phyloP scores from a whole-genome alignment of 2,888 invertebrate species.

The Labia minor region DNA sequence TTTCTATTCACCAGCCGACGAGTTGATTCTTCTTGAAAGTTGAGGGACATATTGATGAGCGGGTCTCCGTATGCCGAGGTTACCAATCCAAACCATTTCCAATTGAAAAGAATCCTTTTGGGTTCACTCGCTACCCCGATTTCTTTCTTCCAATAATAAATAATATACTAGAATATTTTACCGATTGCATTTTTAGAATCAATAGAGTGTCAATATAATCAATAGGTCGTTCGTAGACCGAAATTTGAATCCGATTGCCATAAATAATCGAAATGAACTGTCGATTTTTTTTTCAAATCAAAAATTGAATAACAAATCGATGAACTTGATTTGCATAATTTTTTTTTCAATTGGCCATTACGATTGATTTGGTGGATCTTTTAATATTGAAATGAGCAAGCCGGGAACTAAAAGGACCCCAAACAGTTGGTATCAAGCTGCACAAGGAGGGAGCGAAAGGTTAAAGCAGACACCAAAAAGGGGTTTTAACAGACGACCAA shows the following conservation, averaged over 20 bases:
- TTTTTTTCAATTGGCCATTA: not conserved
- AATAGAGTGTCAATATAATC: not conserved
- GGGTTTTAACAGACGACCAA: too few species aligned
- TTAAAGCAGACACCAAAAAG: not conserved
- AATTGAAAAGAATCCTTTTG: not conserved
- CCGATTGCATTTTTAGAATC: not conserved
- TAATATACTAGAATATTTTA: conserved; percentile 4
- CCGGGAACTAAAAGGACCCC: not conserved
- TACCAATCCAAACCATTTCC: not conserved
- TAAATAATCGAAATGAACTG: conserved; percentile 6
- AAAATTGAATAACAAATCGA: not conserved
- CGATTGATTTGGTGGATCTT: not conserved
- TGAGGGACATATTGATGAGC: not conserved
- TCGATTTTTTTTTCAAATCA: conserved; percentile 13
- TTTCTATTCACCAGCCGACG: not conserved
- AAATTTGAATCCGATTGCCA: conserved; percentile 4
- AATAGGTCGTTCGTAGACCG: not conserved
- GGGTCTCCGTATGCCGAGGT: not conserved
- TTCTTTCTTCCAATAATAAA: not conserved
- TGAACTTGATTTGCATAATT: not conserved
- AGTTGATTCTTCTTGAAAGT: not conserved
- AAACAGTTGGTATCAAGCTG: not conserved
- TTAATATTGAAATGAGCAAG: not conserved
- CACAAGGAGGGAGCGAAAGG: not conserved
- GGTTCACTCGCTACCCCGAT: not conserved